Percentiles rank a stretch among this genome's conserved stretches.
These are phyloP conservation scores for Venusia cambrica DNA, from an alignment of 2,888 invertebrate genomes.

Conservation along the genomic window DNA sequence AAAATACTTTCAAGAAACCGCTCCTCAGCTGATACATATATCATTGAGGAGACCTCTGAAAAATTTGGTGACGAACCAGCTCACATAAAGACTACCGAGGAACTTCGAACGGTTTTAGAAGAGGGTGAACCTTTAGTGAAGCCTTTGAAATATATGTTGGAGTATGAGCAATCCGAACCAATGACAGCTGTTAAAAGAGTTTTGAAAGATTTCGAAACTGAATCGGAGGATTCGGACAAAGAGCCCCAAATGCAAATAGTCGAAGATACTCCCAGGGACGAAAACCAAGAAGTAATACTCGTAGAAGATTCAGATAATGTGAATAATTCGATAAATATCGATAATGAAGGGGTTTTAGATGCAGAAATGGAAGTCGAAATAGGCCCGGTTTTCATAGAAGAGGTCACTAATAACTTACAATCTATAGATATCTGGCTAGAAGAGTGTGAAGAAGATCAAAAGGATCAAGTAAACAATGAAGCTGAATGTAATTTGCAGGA, in stretches of 20 bases:
- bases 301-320: constrained; percentile 17
- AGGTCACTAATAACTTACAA: constrained; percentile 5
- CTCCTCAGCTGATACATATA: constrained; percentile 64
- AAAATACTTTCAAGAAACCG: constrained; percentile 48
- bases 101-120: constrained; percentile 44
- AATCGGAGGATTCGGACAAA: constrained; percentile 46
- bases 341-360: constrained; percentile 4
- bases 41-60: constrained; percentile 38
- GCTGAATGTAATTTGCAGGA: too few species aligned
- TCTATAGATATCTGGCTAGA: constrained; percentile 11
- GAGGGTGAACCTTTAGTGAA: constrained; percentile 47
- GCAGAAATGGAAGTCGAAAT: constrained; percentile 9
- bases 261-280: constrained; percentile 34
- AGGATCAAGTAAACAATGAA: constrained; percentile 2
- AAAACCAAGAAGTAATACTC: constrained; percentile 20
- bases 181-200: constrained; percentile 57
- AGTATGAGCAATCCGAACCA: constrained; percentile 50
- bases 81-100: constrained; percentile 48
- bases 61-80: constrained; percentile 13
- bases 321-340: constrained; percentile 5
- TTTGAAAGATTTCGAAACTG: constrained; percentile 58
- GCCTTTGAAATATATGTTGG: constrained; percentile 55
- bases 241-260: constrained; percentile 49
- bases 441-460: constrained; percentile 6
- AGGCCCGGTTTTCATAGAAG: constrained; percentile 9